A percentile compares a stretch with the other conserved stretches of the same genome.
phyloP scores from a whole-genome alignment of 2,797 vertebrate species.

The Aldrovandia affinis region DNA sequence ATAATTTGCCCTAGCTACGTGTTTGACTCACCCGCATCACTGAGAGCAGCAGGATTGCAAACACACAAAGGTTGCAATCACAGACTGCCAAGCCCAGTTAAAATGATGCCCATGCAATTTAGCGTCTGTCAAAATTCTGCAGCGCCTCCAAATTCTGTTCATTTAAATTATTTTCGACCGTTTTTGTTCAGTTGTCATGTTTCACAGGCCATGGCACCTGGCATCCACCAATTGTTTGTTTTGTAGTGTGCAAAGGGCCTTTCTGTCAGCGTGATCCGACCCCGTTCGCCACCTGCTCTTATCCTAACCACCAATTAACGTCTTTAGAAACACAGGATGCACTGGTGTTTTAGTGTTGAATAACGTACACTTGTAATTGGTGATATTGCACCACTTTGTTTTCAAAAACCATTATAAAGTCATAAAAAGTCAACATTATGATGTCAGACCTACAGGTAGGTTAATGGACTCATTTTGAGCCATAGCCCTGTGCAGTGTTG shows the following conservation, averaged over 20 bases:
- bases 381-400: background rate
- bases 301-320: background rate
- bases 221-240: background rate
- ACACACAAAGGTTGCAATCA: background rate
- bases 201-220: background rate
- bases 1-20: too few species aligned
- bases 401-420: background rate
- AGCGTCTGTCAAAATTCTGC: background rate
- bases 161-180: background rate
- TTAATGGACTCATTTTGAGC: background rate
- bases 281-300: background rate
- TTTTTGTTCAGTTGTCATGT: background rate
- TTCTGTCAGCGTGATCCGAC: background rate
- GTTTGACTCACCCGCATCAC: background rate
- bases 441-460: background rate
- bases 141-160: background rate
- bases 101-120: background rate
- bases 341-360: background rate
- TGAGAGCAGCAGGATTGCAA: background rate
- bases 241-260: background rate
- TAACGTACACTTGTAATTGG: background rate
- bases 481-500: background rate
- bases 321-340: background rate
- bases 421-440: background rate
- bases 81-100: background rate